These are phyloP conservation scores for Athalia cordata DNA, from an alignment of 2,888 invertebrate species.

Conservation along the genomic window DNA sequence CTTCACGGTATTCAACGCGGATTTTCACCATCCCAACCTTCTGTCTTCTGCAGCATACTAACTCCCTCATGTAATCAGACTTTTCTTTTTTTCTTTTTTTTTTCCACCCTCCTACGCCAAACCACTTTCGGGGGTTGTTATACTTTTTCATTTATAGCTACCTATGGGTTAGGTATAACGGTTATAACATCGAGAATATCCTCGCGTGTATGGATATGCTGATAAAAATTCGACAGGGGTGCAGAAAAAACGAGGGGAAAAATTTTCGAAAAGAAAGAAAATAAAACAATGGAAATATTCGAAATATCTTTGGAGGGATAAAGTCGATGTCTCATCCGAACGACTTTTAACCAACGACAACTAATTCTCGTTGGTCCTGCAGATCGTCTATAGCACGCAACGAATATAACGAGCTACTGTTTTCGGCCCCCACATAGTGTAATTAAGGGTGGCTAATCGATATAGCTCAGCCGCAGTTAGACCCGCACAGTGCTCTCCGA, in stretches of 20 bases:
- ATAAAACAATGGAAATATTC: no score
- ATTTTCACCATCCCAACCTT: neutral
- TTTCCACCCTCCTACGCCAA: neutral
- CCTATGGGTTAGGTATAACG: no score
- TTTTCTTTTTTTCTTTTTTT: slow-evolving; percentile 21
- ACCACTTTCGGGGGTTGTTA: no score
- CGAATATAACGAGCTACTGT: slow-evolving; percentile 10
- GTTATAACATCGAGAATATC: no score
- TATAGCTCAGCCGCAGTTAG: slow-evolving; percentile 6
- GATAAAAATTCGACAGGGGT: no score
- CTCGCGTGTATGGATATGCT: no score
- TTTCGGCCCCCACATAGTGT: slow-evolving; percentile 14
- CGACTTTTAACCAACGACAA: slow-evolving; percentile 11
- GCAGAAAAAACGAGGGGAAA: no score
- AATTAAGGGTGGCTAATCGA: slow-evolving; percentile 39
- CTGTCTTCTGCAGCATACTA: neutral
- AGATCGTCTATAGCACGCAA: slow-evolving; percentile 16
- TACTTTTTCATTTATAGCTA: no score
- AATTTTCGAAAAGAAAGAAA: no score
- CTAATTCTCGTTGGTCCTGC: slow-evolving; percentile 1
- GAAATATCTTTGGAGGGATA: neutral
- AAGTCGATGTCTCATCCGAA: neutral
- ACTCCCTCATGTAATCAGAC: slow-evolving; percentile 33
- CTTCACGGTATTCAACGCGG: slow-evolving; percentile 14
- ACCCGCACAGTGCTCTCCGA: neutral